These are phyloP conservation scores for Ptyas mucosa DNA, from an alignment of 2,113 vertebrate species.

Conservation along the genomic window DNA sequence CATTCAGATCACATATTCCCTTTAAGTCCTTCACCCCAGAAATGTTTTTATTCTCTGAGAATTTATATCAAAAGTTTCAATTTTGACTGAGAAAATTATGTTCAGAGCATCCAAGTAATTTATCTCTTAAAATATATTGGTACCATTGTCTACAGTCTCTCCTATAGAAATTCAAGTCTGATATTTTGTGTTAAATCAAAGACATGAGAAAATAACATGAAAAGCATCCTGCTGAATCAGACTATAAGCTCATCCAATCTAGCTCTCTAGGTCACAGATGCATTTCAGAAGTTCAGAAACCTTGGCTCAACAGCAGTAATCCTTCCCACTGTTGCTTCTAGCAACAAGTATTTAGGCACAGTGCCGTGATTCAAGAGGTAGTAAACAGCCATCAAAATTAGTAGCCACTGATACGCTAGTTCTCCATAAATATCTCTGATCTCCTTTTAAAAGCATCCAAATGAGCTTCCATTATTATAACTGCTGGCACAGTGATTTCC, in stretches of 20 bases:
- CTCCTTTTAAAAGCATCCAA: neutral
- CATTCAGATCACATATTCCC: neutral
- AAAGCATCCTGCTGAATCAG: neutral
- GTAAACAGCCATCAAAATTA: neutral
- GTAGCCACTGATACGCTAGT: neutral
- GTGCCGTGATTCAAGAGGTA: neutral
- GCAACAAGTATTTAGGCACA: neutral
- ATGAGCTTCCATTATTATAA: neutral
- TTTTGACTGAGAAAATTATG: slow-evolving; percentile 17
- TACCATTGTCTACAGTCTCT: slow-evolving; percentile 17
- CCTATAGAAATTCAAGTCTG: neutral
- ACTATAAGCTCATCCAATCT: neutral
- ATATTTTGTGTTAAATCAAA: slow-evolving; percentile 20
- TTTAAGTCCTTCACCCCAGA: neutral
- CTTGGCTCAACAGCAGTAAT: neutral
- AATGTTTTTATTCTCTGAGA: slow-evolving; percentile 3
- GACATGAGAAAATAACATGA: neutral
- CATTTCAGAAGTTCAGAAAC: neutral
- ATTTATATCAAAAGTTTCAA: neutral
- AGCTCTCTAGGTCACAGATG: neutral
- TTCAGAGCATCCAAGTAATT: slow-evolving; percentile 13
- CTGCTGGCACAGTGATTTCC: neutral
- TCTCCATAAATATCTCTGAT: neutral
- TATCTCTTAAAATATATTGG: slow-evolving; percentile 3
- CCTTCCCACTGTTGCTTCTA: neutral